Conservation (phyloP, 2,888 invertebrate genomes). For the Caenorhabditis panamensis region DNA sequence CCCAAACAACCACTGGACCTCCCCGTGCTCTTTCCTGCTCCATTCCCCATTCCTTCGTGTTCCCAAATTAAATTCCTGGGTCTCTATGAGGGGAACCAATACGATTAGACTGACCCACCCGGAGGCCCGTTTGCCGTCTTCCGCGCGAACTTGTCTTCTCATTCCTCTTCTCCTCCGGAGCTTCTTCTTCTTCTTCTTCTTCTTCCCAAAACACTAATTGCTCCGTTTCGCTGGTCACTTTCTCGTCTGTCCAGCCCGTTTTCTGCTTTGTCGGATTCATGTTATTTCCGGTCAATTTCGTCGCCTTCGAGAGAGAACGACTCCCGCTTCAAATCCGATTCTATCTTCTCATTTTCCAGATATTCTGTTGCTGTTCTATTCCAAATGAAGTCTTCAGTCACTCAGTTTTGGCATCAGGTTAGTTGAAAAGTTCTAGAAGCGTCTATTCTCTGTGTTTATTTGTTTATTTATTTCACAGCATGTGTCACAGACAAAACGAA, state of each 20-base stretch:
- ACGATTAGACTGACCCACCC: slow-evolving; percentile 8
- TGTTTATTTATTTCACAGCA: background rate
- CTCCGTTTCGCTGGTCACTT: slow-evolving; percentile 40
- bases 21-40: background rate
- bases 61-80: background rate
- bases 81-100: background rate
- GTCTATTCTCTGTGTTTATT: slow-evolving; percentile 40
- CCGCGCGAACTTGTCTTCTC: background rate
- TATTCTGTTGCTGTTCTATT: background rate
- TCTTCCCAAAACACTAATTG: too few relatives aligned
- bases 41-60: background rate
- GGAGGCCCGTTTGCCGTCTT: background rate
- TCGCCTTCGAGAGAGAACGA: slow-evolving; percentile 16
- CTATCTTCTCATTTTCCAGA: background rate
- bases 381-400: slow-evolving; percentile 65
- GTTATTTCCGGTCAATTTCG: slow-evolving; percentile 59
- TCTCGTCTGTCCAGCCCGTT: slow-evolving; percentile 22
- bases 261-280: slow-evolving; percentile 48
- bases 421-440: too few relatives aligned
- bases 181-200: too few relatives aligned
- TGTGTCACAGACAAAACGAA: slow-evolving; percentile 27
- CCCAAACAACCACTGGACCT: background rate
- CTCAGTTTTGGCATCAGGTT: slow-evolving; percentile 66
- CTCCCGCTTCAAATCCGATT: background rate
- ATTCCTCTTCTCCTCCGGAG: background rate